Evolutionary conservation across 35 echinoderm and acorn worm genomes (phyloP), one percentile per base, ranked within the genome.

Genomic region (Stichopus chloronotus): DNA sequence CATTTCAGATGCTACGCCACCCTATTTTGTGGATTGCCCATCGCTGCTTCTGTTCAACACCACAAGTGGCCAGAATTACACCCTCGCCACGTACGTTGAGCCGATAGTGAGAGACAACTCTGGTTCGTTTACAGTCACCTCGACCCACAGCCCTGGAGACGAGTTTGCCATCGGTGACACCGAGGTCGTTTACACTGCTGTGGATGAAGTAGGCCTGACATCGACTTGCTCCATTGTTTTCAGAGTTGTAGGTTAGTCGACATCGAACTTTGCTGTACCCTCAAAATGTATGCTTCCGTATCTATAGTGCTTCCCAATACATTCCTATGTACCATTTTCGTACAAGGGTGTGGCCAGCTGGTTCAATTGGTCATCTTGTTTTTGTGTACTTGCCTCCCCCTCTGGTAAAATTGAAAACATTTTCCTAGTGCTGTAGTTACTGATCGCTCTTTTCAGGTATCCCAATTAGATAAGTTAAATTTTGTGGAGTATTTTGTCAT

Each of bases 91-190:
- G 14, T 93, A 53, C 78, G 86, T 52, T 23, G 30, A 76, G n/a
- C 93, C 86, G 11, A 55, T n/a, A 5, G 93, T 58, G 11, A 80
- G 74, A 3, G 93, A 94, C 58, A 94, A 94, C 76, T 89, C 93
- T 3, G 86, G 86, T 5, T 9, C 57, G 10, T 53, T 81, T 9
- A 80, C 84, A 13, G 56, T 94, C 9, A 78, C 13, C 20, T 17
- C 57, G 43, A 87, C 5, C 9, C 14, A 61, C n/a, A 13, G 17
- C 8, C 65, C 93, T n/a, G 86, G 93, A 57, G 86, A 58, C 16
- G 17, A 16, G 12, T 90, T 94, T 55, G 1, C 21, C 8, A 53
- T 79, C 8, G 93, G 93, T 58, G n/a, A 56, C 14, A 94, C 93
- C 4, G 9, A 9, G 0, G 86, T 94, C 16, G 22, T 23, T 4